Base-by-base conservation (phyloP, 2,797 vertebrate species). In the Sparidentex hasta region DNA sequence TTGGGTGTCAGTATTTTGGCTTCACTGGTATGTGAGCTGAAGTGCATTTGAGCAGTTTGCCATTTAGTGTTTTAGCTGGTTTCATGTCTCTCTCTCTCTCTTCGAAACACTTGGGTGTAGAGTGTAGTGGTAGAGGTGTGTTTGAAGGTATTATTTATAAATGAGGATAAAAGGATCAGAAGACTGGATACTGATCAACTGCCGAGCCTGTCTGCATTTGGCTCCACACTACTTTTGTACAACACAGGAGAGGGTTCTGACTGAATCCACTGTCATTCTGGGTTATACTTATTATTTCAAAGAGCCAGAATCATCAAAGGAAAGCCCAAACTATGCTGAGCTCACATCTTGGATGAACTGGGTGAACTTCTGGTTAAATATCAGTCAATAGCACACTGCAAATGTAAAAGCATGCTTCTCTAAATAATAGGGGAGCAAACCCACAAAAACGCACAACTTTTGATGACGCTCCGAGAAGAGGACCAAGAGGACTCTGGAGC, bases 1-100 rank as follows among this genome's bases (percentile, higher is more conserved):
- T 47, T 63, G 25, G 76, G 56, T 74, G n/a, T 77, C 43, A 62
- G 12, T 65, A 38, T 61, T 74, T 65, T 55, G 56, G 46, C 46
- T 62, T 62, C 18, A 18, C 23, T 78, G 63, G 71, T 65, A 83
- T 77, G 62, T 64, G 55, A 41, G 18, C 18, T 61, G 1, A 4
- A 61, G 17, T 54, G 25, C 56, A 25, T 48, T 3, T 1, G 8
- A 71, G 21, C 52, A 17, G n/a, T 71, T 57, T 11, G 4, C 27
- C 68, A 20, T 57, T 20, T 8, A 29, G 51, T 69, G 17, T 54
- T 27, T 59, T 18, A 55, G 50, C 25, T 44, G 3, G 38, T 16
- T 47, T 51, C 1, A 27, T 48, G n/a, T 9, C 21, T 27, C 27
- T n/a, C n/a, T n/a, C n/a, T 63, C 7, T 51, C 1, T 44, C n/a